phyloP scores from a whole-genome alignment of 2,888 invertebrate genomes.

The Cephus pulcher region DNA sequence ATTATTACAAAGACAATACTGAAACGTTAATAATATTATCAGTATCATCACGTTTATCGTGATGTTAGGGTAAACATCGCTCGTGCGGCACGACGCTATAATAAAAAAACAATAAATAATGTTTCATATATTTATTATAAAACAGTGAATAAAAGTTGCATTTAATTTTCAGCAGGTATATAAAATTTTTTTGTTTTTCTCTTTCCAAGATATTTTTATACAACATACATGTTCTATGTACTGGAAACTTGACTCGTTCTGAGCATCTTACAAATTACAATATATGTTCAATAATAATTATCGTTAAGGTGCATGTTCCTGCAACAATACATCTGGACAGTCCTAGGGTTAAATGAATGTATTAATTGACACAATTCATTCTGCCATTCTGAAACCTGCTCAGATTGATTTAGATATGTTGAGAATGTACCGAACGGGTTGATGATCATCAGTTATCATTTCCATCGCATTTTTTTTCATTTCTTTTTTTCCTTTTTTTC shows the following conservation, averaged over 20 bases:
- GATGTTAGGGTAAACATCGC: neutral
- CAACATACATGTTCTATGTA: constrained; percentile 34
- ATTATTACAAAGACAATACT: neutral
- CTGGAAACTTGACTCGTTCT: constrained; percentile 30
- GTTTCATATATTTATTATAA: constrained; percentile 47
- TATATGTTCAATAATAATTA: constrained; percentile 38
- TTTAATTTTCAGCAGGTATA: constrained; percentile 40
- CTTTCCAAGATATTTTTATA: constrained; percentile 33
- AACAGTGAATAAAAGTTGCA: constrained; percentile 50
- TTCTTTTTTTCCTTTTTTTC: constrained; percentile 9
- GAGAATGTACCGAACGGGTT: constrained; percentile 53
- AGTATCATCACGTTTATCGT: neutral
- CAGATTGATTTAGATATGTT: constrained; percentile 60
- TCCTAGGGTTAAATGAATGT: constrained; percentile 55
- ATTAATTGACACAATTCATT: constrained; percentile 58
- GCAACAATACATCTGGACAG: constrained; percentile 45
- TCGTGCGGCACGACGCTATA: neutral
- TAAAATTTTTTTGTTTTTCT: constrained; percentile 28
- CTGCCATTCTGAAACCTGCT: constrained; percentile 62
- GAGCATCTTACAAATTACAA: constrained; percentile 49
- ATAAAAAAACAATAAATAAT: constrained; percentile 33
- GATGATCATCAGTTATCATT: constrained; percentile 26
- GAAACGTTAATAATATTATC: neutral
- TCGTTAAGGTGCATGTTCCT: constrained; percentile 31
- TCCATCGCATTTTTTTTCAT: constrained; percentile 12